Base-by-base conservation (phyloP, 2,888 invertebrate genomes). In the Heliconius charithonia region DNA sequence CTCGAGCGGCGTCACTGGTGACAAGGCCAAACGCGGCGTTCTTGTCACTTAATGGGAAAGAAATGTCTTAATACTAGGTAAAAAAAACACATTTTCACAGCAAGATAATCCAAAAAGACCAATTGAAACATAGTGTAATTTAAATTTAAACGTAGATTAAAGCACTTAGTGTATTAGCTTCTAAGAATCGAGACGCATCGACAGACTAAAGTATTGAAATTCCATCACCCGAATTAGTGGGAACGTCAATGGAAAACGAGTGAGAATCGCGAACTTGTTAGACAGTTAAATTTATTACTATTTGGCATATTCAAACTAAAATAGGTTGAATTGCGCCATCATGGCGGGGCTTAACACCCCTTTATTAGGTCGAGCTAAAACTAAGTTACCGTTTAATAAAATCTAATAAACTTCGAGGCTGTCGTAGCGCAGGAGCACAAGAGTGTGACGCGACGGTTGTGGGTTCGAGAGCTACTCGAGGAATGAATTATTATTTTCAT, bases 181-280 rank as follows among this genome's bases (percentile, higher is more conserved):
- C 65, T 72, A 65, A 65, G 77, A 77, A 51, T 51, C 71, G 72
- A 80, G 80, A 67, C 70, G 80, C 80, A 81, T 82, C 81, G 81
- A 77, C 79, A 81, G 79, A 84, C 83, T 82, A 82, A 70, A 65
- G 45, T 77, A 77, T 77, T 81, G 79, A 72, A 80, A 81, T 79
- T 84, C 82, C 81, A 82, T 83, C 83, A 80, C 67, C 70, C 73
- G 80, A 79, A 84, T 84, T 82, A 82, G 79, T 79, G 67, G 69
- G 29, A 73, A 79, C 59, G 59, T n/a, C 51, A 69, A 73, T 73
- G 73, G 56, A 73, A 76, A 76, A 72, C 67, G 45, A 67, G 37
- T 59, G 29, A 19, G 32, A 74, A 4, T 41, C 22, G 22, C 59
- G 66, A 19, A 32, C 56, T 63, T 16, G 22, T n/a, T n/a, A n/a